Evolutionary conservation across 2,888 invertebrate species (phyloP).

Genomic region (Dermolepida albohirtum): DNA sequence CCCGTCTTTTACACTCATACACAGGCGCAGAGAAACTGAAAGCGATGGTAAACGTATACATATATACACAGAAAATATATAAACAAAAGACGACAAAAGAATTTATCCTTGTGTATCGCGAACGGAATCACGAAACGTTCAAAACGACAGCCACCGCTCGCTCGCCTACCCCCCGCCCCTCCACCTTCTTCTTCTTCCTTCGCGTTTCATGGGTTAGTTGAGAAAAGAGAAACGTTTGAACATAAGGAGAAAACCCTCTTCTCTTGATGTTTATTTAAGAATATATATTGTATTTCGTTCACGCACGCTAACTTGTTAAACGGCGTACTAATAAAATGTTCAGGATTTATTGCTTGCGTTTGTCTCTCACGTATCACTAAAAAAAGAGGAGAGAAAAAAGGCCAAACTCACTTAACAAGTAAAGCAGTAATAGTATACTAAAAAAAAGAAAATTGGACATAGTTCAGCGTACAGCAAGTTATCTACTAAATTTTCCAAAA

Average conservation of each 20-base stretch:
- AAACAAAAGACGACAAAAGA: slow-evolving; percentile 5
- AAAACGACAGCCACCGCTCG: slow-evolving; percentile 16
- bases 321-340: slow-evolving; percentile 35
- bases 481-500: too few species aligned
- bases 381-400: slow-evolving; percentile 17
- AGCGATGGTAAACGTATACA: too few species aligned
- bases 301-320: slow-evolving; percentile 39
- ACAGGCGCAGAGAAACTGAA: too few species aligned
- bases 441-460: background rate
- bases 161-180: background rate
- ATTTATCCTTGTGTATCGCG: slow-evolving; percentile 6
- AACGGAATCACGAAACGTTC: slow-evolving; percentile 11
- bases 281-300: slow-evolving; percentile 39
- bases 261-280: slow-evolving; percentile 34
- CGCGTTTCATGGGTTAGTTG: background rate
- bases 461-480: too few species aligned
- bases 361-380: slow-evolving; percentile 22
- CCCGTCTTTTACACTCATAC: too few species aligned
- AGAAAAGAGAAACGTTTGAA: slow-evolving; percentile 29
- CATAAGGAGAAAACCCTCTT: slow-evolving; percentile 5
- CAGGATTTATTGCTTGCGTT: slow-evolving; percentile 29
- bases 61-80: too few species aligned
- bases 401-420: too few species aligned
- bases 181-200: background rate
- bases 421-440: too few species aligned